A percentile compares a stretch with the other conserved stretches of the same genome.
Conservation (phyloP, 1,140 invertebrate species). For the Diprion similis region DNA sequence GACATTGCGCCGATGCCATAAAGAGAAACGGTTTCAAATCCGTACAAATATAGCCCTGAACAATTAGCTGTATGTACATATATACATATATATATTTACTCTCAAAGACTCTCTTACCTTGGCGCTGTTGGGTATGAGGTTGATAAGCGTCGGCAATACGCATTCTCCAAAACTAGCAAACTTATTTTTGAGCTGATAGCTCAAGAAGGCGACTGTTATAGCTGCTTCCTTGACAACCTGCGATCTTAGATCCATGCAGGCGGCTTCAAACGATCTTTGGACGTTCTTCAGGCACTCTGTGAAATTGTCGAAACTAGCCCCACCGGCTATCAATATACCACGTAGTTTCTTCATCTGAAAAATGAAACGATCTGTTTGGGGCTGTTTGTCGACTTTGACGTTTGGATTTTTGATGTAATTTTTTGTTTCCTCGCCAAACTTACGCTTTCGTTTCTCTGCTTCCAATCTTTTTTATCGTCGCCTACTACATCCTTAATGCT, state of each 20-base stretch:
- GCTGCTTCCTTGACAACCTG: constrained; percentile 94
- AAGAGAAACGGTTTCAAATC: no score
- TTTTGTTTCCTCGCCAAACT: constrained; percentile 45
- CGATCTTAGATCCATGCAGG: constrained; percentile 90
- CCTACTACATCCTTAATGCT: constrained; percentile 78
- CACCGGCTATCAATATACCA: constrained; percentile 81
- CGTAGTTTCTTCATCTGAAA: constrained; percentile 84
- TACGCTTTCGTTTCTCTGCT: constrained; percentile 88
- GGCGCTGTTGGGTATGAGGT: constrained; percentile 94
- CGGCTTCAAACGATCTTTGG: constrained; percentile 81
- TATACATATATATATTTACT: constrained; percentile 8
- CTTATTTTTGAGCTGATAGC: constrained; percentile 82
- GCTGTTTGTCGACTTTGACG: not conserved
- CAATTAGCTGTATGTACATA: constrained; percentile 2
- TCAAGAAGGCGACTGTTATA: constrained; percentile 91
- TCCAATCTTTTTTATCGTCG: constrained; percentile 89
- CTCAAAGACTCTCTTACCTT: constrained; percentile 68
- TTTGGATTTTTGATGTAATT: constrained; percentile 2
- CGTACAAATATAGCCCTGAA: constrained; percentile 12
- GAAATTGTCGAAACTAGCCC: constrained; percentile 84
- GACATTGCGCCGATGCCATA: no score
- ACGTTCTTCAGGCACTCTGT: constrained; percentile 77
- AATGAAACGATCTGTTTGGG: constrained; percentile 6
- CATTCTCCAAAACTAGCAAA: constrained; percentile 86
- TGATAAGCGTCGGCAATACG: constrained; percentile 84